Evolutionary conservation across 2,888 invertebrate genomes (phyloP), one percentile per base, ranked within the genome.

Genomic region (Cephonodes hylas): DNA sequence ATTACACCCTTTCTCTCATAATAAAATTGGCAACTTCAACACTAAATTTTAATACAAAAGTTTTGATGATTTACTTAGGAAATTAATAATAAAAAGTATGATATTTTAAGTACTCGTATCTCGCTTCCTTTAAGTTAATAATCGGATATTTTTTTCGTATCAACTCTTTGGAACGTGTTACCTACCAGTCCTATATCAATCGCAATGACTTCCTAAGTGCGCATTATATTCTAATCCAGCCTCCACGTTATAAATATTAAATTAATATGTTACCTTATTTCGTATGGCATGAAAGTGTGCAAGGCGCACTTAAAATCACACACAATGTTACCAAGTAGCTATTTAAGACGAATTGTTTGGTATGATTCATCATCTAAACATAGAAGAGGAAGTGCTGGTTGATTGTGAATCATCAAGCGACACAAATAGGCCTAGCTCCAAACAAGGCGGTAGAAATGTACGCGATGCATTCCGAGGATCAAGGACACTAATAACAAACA

Each of bases 271-370:
- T 34, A 34, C 31, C 45, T 38, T 48, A 42, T 42, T 42, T 25
- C 23, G 42, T 42, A 42, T 42, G 25, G 25, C 48, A 53, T 60
- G 48, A 53, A 38, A 31, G 60, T 60, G 48, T 53, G 27, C 48
- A 53, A 10, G 13, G 45, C 44, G 38, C 20, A 53, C 42, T 53
- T 60, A 38, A 60, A 60, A 60, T 60, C 45, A 60, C 46, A 38
- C 38, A 38, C 45, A 61, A 58, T 61, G 61, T 61, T 38, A 58
- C 61, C 44, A 20, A 44, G 34, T 38, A 23, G 31, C 42, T 62
- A 20, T 60, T 42, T 34, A n/a, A 62, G 59, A 63, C 59, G 63
- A 63, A 63, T 53, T 63, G 63, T 53, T 56, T 22, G 15, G 48
- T 53, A 57, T 63, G 59, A 63, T 56, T 63, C 63, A 63, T 34